Conservation (phyloP, 2,113 vertebrate genomes). For the Gracilinanus agilis region DNA sequence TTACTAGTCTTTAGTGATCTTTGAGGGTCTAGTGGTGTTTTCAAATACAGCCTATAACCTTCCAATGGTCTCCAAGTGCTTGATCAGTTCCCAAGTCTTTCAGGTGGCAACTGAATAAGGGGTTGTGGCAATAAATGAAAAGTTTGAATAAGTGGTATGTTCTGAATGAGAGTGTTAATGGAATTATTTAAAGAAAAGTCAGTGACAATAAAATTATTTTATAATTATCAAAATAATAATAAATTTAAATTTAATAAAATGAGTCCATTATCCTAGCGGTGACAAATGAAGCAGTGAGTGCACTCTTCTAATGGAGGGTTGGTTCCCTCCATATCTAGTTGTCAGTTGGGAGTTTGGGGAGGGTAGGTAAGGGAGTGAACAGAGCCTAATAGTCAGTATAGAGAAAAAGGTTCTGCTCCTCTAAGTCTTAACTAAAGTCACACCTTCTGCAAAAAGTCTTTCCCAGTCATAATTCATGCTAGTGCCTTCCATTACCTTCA, state of each 20-base stretch:
- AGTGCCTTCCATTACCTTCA: not conserved
- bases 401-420: not conserved
- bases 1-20: not conserved
- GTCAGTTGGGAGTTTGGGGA: not conserved
- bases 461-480: not conserved
- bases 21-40: not conserved
- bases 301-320: too few species aligned
- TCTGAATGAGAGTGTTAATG: not conserved
- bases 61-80: not conserved
- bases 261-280: not conserved
- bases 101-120: not conserved
- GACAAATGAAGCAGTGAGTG: not conserved
- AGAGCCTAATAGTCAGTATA: not conserved
- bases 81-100: not conserved
- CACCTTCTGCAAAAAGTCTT: not conserved
- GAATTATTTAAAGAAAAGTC: not conserved
- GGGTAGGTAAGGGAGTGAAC: not conserved
- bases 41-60: not conserved
- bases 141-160: not conserved
- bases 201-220: not conserved
- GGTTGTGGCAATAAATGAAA: not conserved
- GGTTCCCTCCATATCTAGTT: not conserved
- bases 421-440: not conserved
- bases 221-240: not conserved
- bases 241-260: not conserved